phyloP scores from a whole-genome alignment of 2,113 vertebrate species.

The Poeciliopsis retropinna region DNA sequence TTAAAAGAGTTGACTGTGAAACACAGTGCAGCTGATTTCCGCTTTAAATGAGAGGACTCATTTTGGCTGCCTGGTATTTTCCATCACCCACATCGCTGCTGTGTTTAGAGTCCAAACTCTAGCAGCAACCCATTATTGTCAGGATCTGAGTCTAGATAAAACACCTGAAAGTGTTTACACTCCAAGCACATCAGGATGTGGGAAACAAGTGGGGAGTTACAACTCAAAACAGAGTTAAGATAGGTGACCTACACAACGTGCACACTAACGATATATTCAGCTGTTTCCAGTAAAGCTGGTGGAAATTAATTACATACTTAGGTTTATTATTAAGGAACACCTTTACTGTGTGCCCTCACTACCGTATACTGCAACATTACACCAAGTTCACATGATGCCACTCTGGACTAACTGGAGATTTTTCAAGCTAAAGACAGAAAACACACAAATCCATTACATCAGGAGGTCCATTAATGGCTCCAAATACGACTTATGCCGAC shows the following conservation, averaged over 20 bases:
- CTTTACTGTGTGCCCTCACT: neutral
- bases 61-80: conserved; percentile 35
- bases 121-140: conserved; percentile 14
- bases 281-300: neutral
- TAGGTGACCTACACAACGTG: conserved; percentile 21
- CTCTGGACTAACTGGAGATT: neutral
- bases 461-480: neutral
- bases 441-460: neutral
- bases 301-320: neutral
- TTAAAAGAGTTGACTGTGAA: too few species aligned
- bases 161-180: conserved; percentile 57
- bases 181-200: conserved; percentile 45
- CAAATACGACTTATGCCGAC: neutral
- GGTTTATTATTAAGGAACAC: neutral
- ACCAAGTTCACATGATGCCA: neutral
- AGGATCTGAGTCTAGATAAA: conserved; percentile 46
- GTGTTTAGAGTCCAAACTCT: conserved; percentile 56
- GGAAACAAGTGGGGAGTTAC: conserved; percentile 34
- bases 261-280: neutral
- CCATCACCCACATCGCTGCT: conserved; percentile 46
- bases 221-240: conserved; percentile 41
- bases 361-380: neutral
- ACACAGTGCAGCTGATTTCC: neutral
- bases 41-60: conserved; percentile 8
- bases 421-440: neutral